Evolutionary conservation across 2,797 vertebrate species (phyloP).

Genomic region (Rhabdomys pumilio): DNA sequence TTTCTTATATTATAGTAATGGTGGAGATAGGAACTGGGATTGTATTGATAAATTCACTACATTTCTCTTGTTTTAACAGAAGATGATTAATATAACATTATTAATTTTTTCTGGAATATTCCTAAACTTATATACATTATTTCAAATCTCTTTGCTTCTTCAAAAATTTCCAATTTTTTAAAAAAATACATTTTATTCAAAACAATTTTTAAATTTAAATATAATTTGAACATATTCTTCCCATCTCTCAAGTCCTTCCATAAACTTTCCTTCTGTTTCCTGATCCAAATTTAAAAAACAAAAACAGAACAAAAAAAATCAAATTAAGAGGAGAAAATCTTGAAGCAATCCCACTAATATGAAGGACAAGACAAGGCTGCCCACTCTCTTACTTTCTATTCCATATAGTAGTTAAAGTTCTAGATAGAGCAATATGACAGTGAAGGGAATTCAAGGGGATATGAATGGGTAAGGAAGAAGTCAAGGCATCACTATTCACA

Average conservation of each 20-base stretch:
- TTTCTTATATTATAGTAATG: background rate
- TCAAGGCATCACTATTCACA: too few relatives aligned
- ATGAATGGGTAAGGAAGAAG: too few relatives aligned
- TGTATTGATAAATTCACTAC: background rate
- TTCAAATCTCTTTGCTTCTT: background rate
- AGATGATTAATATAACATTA: background rate
- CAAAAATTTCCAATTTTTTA: background rate
- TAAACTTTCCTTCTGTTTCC: background rate
- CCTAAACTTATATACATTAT: background rate
- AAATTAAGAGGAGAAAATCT: background rate
- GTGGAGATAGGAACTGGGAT: background rate
- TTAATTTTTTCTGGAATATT: background rate
- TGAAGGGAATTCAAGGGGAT: background rate
- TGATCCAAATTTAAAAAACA: background rate
- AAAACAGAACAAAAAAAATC: background rate
- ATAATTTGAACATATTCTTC: background rate
- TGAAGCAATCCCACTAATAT: background rate
- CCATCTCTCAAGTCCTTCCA: background rate
- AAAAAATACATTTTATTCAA: background rate
- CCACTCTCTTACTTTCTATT: background rate
- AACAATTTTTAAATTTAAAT: background rate
- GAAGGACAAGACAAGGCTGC: background rate
- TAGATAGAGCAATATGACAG: background rate
- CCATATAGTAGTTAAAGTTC: background rate
- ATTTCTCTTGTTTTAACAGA: slow-evolving; percentile 5